These are phyloP conservation scores for Hycleus phaleratus DNA, from an alignment of 1,140 invertebrate genomes.

Conservation along the genomic window DNA sequence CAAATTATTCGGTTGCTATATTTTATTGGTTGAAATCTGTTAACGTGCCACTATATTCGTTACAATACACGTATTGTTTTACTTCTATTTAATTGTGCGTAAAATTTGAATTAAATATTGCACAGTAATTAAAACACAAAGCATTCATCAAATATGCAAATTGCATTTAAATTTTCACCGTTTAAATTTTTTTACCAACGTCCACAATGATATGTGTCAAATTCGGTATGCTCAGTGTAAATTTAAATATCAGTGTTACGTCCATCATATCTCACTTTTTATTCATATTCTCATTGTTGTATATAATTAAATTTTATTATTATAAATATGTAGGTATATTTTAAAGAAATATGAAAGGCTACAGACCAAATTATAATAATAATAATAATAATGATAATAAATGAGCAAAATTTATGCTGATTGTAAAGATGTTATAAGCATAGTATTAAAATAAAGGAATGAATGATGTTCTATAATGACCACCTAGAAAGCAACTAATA, in stretches of 20 bases:
- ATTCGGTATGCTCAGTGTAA: slow-evolving; percentile 15
- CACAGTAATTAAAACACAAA: slow-evolving; percentile 41
- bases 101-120: slow-evolving; percentile 41
- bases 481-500: slow-evolving; percentile 17
- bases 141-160: slow-evolving; percentile 40
- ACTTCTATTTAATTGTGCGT: slow-evolving; percentile 38
- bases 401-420: too few relatives aligned
- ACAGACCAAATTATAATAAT: too few relatives aligned
- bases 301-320: too few relatives aligned
- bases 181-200: slow-evolving; percentile 37
- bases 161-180: slow-evolving; percentile 39
- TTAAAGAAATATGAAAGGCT: too few relatives aligned
- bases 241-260: slow-evolving; percentile 18
- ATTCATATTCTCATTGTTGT: too few relatives aligned
- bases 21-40: too few relatives aligned
- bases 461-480: slow-evolving; percentile 29
- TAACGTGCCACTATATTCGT: too few relatives aligned
- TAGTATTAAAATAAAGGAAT: slow-evolving; percentile 23
- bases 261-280: too few relatives aligned
- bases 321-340: too few relatives aligned
- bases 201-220: slow-evolving; percentile 31
- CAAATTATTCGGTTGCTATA: too few relatives aligned
- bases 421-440: too few relatives aligned
- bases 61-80: slow-evolving; percentile 11
- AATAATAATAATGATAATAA: too few relatives aligned